Base-by-base conservation (phyloP, 92 coral and sea anemone species). In the Muricea muricata region DNA sequence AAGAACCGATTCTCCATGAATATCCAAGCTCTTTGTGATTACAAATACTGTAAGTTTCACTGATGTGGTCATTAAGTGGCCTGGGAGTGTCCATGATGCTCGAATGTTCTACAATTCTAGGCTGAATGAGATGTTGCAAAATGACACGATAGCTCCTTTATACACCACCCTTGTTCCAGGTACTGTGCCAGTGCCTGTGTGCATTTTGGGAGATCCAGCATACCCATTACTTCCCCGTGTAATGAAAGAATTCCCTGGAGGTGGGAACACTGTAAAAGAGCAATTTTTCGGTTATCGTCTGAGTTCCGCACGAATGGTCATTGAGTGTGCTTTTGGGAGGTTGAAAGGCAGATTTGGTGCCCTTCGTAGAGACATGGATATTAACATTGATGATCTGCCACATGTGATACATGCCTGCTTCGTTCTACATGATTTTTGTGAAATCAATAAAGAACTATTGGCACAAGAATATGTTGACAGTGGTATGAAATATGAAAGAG, bases 301-400 rank as follows among this genome's bases (percentile, higher is more conserved):
- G 8, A 55, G 65, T 20, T 55, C 65, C 18, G 65, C 65, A 20
- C 6, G 65, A 55, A 55, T 55, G 65, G 65, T 39, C 5, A 39
- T 39, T 4, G 45, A 39, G 11, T 39, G 45, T 11, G 5, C 45
- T 4, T 39, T 39, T 39, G 45, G 45, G 37, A 83, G 93, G 41
- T 80, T 90, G 50, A 90, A 90, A 76, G 90, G 82, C 37, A 77
- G 90, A 76, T 90, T 90, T 90, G 88, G 93, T 50, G 88, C 88
- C 29, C 85, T 90, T 11, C 56, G 63, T 42, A 75, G 91, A 56
- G 86, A 82, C 31, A 86, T 90, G 91, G 93, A 87, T 50, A 58
- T 90, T n/a, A 76, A 87, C 55, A 20, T 82, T 33, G 58, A 70
- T 34, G 91, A 87, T 30, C 63, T 90, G 21, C 86, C 78, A 20